Base-by-base conservation (phyloP, 2,797 vertebrate genomes). In the Cirrhinus mrigala region DNA sequence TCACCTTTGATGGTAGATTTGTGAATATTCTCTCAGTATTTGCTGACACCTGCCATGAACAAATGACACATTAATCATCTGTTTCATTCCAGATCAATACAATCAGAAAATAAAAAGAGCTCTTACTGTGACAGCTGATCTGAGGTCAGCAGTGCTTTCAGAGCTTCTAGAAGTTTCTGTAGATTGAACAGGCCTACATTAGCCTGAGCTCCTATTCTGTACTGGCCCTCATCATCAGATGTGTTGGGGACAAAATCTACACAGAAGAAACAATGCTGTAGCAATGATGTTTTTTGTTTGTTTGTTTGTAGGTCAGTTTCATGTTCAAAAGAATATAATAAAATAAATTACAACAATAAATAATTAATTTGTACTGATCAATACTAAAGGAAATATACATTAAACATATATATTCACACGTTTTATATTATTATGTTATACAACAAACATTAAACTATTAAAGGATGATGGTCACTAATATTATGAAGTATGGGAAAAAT, bases 221-320 rank as follows among this genome's bases (percentile, higher is more conserved):
- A 97, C 81, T 95, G 93, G 82, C 93, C 91, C 92, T 97, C 95
- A 70, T 96, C 94, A 85, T 97, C 96, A 24, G 96, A 97, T 3
- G 92, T 92, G 91, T 96, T 97, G 85, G 96, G 96, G 77, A 97
- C 92, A 91, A 97, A 97, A 95, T 95, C 96, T 96, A 92, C 1
- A 50, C 4, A 60, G 0, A 82, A 6, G 12, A 33, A n/a, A 16
- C 50, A 3, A 10, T 64, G 33, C 52, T 18, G 14, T 11, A 10
- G 46, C 15, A 27, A 50, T 29, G 24, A 0, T 5, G 10, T 0
- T 15, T 18, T 69, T 68, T 40, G 33, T 33, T 40, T 40, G 6
- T 40, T 40, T 40, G 5, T 60, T 62, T 24, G 24, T 29, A 24
- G n/a, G 58, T 70, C 5, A 44, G 70, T 48, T 71, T 71, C 6